phyloP scores from a whole-genome alignment of 2,888 invertebrate genomes.

The Thymelicus acteon region DNA sequence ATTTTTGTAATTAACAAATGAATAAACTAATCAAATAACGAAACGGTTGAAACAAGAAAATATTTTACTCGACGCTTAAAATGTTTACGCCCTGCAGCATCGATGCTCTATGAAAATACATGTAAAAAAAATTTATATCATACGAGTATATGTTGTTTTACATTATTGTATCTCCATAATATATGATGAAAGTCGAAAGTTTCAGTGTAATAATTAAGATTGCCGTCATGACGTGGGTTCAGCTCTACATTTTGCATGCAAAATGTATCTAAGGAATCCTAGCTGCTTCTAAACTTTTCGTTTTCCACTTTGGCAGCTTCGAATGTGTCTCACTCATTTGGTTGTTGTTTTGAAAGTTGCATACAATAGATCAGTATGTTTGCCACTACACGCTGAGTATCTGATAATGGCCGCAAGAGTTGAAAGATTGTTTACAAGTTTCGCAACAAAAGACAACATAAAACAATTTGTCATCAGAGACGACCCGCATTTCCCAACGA shows the following conservation, averaged over 20 bases:
- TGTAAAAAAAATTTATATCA: background rate
- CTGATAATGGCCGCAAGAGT: background rate
- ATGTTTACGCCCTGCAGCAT: too few relatives aligned
- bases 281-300: too few relatives aligned
- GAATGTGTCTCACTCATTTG: too few relatives aligned
- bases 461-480: constrained; percentile 25
- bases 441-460: constrained; percentile 9
- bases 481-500: constrained; percentile 20
- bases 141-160: background rate
- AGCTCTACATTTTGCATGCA: too few relatives aligned
- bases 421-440: constrained; percentile 4
- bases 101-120: background rate
- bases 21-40: background rate
- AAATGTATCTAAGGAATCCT: too few relatives aligned
- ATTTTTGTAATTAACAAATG: background rate
- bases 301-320: too few relatives aligned
- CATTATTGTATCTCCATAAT: background rate
- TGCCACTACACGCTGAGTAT: too few relatives aligned
- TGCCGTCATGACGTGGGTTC: background rate
- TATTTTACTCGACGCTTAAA: too few relatives aligned
- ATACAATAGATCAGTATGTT: too few relatives aligned
- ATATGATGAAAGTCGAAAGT: background rate
- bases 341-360: too few relatives aligned
- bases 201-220: background rate
- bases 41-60: background rate